Conservation (phyloP, 2,113 vertebrate genomes). For the Osmerus eperlanus region DNA sequence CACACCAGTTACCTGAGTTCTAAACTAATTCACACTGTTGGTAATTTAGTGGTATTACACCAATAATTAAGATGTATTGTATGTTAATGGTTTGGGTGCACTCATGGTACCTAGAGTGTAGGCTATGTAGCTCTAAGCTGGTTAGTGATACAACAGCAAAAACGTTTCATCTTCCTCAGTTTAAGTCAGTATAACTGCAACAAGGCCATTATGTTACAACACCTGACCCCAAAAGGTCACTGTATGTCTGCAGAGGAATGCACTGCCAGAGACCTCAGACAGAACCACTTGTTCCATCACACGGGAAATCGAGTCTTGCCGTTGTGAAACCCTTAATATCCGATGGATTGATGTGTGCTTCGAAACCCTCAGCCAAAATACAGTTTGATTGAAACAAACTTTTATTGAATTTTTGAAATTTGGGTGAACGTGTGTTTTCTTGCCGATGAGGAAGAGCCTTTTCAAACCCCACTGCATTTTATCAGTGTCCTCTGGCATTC, state of each 20-base stretch:
- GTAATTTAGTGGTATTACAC: conserved; percentile 5
- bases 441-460: conserved; percentile 39
- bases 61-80: background rate
- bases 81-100: background rate
- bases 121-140: too few relatives aligned
- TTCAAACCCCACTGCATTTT: conserved; percentile 25
- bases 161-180: conserved; percentile 2
- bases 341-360: conserved; percentile 40
- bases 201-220: conserved; percentile 39
- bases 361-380: conserved; percentile 28
- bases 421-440: conserved; percentile 44
- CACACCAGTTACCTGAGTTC: background rate
- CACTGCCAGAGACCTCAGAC: conserved; percentile 27
- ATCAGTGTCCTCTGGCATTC: conserved; percentile 39
- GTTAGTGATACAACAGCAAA: background rate
- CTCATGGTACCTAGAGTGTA: background rate
- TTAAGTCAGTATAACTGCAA: conserved; percentile 23
- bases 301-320: conserved; percentile 13
- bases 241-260: conserved; percentile 23
- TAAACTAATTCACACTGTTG: background rate
- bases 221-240: conserved; percentile 34
- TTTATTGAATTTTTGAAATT: conserved; percentile 39
- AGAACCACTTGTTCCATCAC: conserved; percentile 21
- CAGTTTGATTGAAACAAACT: conserved; percentile 33
- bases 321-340: conserved; percentile 41